phyloP scores from a whole-genome alignment of 2,797 vertebrate species.

The Chrosomus eos region DNA sequence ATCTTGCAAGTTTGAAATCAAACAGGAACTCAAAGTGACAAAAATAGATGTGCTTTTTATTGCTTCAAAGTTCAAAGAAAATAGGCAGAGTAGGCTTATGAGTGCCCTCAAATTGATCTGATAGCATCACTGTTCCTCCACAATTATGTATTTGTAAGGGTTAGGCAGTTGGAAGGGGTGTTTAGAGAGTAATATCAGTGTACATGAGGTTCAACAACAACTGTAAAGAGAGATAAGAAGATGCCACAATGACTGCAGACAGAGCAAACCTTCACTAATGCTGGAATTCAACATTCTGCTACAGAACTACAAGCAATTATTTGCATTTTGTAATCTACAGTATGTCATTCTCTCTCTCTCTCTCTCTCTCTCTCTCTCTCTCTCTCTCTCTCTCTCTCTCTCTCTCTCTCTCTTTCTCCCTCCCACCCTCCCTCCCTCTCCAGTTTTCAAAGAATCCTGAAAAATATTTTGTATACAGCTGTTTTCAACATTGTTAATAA shows the following conservation, averaged over 20 bases:
- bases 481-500: too few relatives aligned
- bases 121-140: background rate
- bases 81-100: background rate
- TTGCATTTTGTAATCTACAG: too few relatives aligned
- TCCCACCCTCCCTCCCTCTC: too few relatives aligned
- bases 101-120: background rate
- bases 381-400: too few relatives aligned
- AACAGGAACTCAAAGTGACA: background rate
- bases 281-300: background rate
- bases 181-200: background rate
- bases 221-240: background rate
- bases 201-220: background rate
- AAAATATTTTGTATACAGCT: too few relatives aligned
- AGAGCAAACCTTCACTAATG: background rate
- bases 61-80: background rate
- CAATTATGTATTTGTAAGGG: background rate
- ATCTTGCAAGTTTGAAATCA: background rate
- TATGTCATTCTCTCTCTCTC: too few relatives aligned
- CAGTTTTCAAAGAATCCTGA: too few relatives aligned
- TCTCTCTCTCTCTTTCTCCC: too few relatives aligned
- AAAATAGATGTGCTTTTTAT: background rate
- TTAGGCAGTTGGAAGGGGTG: background rate
- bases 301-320: background rate
- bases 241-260: background rate
- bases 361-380: too few relatives aligned